phyloP scores from a whole-genome alignment of 2,888 invertebrate genomes.

The Anarsia innoxiella region DNA sequence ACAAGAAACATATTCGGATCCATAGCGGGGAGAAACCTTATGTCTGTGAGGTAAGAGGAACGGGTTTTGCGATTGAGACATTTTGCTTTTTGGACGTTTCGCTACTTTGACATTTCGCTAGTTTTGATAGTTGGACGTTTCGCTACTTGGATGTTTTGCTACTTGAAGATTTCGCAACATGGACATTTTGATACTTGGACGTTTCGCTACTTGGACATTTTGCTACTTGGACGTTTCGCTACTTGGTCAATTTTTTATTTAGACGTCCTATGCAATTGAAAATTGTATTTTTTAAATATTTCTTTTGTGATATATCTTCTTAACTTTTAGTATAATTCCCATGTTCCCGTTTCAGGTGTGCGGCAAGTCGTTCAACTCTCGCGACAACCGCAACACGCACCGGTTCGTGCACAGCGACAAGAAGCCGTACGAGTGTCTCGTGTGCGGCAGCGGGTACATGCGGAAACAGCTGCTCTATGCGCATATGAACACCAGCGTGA shows the following conservation, averaged over 20 bases:
- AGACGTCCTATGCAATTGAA: no score
- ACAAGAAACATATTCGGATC: conserved; percentile 85
- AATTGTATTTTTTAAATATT: no score
- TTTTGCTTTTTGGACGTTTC: no score
- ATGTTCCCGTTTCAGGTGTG: conserved; percentile 78
- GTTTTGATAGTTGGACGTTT: no score
- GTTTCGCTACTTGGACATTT: no score
- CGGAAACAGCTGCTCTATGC: conserved; percentile 84
- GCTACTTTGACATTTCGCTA: no score
- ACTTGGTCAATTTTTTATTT: no score
- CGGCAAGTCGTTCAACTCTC: conserved; percentile 87
- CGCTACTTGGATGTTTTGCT: no score
- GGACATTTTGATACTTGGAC: no score
- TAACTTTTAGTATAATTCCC: not conserved
- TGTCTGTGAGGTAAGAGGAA: conserved; percentile 77
- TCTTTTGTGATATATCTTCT: not conserved
- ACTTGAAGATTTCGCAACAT: no score
- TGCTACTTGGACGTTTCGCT: no score
- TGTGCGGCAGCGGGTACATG: conserved; percentile 89
- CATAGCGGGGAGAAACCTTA: conserved; percentile 87
- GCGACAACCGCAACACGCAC: conserved; percentile 90
- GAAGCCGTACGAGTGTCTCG: conserved; percentile 89
- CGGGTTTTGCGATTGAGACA: no score
- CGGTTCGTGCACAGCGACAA: conserved; percentile 90
- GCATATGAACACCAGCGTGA: conserved; percentile 82